Evolutionary conservation across 1,140 invertebrate genomes (phyloP).

Genomic region (Drosophila varians): DNA sequence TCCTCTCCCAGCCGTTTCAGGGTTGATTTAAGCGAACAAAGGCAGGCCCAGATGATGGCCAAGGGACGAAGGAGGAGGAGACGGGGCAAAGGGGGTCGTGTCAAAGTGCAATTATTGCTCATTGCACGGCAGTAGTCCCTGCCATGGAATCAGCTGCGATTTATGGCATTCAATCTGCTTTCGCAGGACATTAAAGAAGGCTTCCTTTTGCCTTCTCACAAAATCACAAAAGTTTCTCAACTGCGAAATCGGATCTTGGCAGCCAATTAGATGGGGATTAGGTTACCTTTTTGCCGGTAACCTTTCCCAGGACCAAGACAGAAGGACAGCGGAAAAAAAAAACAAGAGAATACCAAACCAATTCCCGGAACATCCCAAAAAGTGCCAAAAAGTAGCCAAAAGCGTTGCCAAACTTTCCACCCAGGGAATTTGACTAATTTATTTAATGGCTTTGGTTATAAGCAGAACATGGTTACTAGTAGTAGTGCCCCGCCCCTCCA

Average conservation of each 20-base stretch:
- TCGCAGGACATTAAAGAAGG: not conserved
- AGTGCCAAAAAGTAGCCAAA: not conserved
- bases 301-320: not conserved
- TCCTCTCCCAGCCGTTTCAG: no score
- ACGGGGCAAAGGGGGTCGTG: constrained; percentile 26
- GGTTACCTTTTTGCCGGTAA: constrained; percentile 9
- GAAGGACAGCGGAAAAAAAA: no score
- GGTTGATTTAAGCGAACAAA: constrained; percentile 59
- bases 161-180: constrained; percentile 65
- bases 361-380: not conserved
- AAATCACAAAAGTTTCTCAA: not conserved
- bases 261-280: constrained; percentile 34
- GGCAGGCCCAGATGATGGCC: no score
- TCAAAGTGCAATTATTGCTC: constrained; percentile 71
- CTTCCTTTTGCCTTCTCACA: not conserved
- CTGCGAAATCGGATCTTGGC: constrained; percentile 30
- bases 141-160: constrained; percentile 44
- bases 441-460: constrained; percentile 48
- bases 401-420: constrained; percentile 31
- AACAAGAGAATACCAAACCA: no score
- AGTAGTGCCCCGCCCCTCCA: no score
- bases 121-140: constrained; percentile 35
- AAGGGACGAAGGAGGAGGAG: no score
- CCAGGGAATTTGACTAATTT: constrained; percentile 37
- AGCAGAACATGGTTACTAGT: constrained; percentile 25